phyloP scores from a whole-genome alignment of 2,797 vertebrate species.

The Protonibea diacanthus region DNA sequence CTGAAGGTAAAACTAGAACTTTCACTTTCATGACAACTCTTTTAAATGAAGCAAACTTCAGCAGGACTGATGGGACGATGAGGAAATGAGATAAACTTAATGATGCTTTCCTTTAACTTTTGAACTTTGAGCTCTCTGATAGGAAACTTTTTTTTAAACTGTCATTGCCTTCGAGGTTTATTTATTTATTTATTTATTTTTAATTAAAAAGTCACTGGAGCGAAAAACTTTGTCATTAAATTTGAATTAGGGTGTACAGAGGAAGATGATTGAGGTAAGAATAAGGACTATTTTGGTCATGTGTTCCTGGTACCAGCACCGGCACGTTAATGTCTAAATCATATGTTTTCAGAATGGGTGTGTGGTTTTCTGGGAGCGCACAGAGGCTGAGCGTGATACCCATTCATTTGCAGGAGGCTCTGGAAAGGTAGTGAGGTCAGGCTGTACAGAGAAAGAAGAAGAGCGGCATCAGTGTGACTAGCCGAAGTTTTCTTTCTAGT shows the following conservation, averaged over 20 bases:
- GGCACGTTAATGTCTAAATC: constrained; percentile 67
- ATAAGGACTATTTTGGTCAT: background rate
- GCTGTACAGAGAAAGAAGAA: constrained; percentile 6
- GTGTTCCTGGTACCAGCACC: constrained; percentile 22
- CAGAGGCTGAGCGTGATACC: constrained; percentile 44
- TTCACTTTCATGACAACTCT: constrained; percentile 3
- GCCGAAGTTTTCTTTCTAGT: constrained; percentile 32
- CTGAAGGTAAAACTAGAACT: constrained; percentile 74
- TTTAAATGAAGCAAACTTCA: background rate
- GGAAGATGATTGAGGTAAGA: constrained; percentile 26
- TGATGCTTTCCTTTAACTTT: constrained; percentile 23
- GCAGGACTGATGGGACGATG: background rate
- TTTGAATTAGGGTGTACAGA: constrained; percentile 2
- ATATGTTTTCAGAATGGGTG: constrained; percentile 54
- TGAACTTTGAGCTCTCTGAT: background rate
- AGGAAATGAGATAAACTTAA: background rate
- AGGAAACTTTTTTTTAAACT: background rate
- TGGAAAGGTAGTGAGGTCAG: constrained; percentile 37
- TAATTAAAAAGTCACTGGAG: background rate
- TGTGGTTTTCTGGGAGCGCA: constrained; percentile 48
- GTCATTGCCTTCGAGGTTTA: background rate
- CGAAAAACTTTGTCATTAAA: constrained; percentile 3
- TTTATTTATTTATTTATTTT: background rate
- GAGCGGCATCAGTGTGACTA: constrained; percentile 14
- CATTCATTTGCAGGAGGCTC: constrained; percentile 68